Percentiles rank a stretch among this genome's conserved stretches.
Conservation (phyloP, 1,140 invertebrate genomes). For the Ostrea denselamellosa region DNA sequence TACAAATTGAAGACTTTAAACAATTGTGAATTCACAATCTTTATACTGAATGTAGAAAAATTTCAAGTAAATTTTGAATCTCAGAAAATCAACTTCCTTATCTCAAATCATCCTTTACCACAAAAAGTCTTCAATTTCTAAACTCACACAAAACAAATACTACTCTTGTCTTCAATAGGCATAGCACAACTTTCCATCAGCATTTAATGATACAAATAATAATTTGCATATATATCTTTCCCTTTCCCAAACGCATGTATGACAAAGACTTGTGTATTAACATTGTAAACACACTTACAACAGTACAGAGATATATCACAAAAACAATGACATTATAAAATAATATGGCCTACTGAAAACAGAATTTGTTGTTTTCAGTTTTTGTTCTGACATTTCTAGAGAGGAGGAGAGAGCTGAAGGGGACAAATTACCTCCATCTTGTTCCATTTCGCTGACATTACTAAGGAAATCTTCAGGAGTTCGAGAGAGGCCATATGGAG, state of each 20-base stretch:
- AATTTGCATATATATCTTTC: not conserved
- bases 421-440: constrained; percentile 77
- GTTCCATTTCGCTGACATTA: constrained; percentile 90
- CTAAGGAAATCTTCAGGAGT: constrained; percentile 94
- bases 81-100: too few species aligned
- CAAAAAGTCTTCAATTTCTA: not conserved
- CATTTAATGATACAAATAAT: not conserved
- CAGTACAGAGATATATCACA: too few species aligned
- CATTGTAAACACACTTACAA: too few species aligned
- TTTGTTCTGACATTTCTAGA: not conserved
- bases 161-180: not conserved
- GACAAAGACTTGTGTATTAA: too few species aligned
- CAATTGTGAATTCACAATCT: not conserved
- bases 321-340: not conserved
- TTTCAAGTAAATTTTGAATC: too few species aligned
- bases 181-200: not conserved
- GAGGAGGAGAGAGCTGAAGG: constrained; percentile 36
- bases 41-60: too few species aligned
- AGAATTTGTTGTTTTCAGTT: not conserved
- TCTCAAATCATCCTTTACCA: too few species aligned
- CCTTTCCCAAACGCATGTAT: not conserved
- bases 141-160: not conserved
- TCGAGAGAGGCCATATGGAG: constrained; percentile 90
- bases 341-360: not conserved
- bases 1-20: constrained; percentile 5